Evolutionary conservation across 2,888 invertebrate species (phyloP), one percentile per base, ranked within the genome.

Genomic region (Abrostola triplasia): DNA sequence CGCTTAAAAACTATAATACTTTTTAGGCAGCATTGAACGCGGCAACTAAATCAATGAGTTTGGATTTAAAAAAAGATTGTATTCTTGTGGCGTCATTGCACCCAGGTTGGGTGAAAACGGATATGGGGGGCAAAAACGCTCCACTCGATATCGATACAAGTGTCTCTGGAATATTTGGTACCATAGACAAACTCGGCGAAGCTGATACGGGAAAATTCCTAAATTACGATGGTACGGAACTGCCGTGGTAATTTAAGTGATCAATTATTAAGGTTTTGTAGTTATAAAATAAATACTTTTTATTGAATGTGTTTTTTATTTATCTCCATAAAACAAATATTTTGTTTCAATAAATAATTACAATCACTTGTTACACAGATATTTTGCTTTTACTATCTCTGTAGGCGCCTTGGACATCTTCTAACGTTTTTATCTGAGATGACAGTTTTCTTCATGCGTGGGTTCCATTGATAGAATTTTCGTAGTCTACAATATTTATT

Each of bases 71-170:
- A 84, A 95, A 95, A 44, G 96, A 97, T 77, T 95, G 96, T 50
- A 98, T 99, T 73, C 84, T 98, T 13, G 97, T 96, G 0, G 95
- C 96, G 0, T 95, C 95, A 60, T 86, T 99, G 66, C 98, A 98
- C 91, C 98, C 98, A 0, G 98, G 98, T 2, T 98, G 98, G 98
- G 98, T 98, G 7, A 96, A 96, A 86, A 99, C 98, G 0, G 97
- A 97, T 74, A 97, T 98, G 97, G 98, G 98, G 5, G 98, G 98
- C 5, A 90, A 95, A 44, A 96, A 96, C 74, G 98, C 98, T 0
- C 96, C 97, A 0, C 90, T 98, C 40, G 96, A 96, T 57, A 92
- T 97, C 0, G 95, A 96, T 36, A 95, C 96, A 0, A 97, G 97
- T 84, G 95, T 96, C 6, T 84, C 84, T 0, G 95, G 95, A 13